Base-by-base conservation (phyloP, 2,888 invertebrate species). In the Anaspis maculata region DNA sequence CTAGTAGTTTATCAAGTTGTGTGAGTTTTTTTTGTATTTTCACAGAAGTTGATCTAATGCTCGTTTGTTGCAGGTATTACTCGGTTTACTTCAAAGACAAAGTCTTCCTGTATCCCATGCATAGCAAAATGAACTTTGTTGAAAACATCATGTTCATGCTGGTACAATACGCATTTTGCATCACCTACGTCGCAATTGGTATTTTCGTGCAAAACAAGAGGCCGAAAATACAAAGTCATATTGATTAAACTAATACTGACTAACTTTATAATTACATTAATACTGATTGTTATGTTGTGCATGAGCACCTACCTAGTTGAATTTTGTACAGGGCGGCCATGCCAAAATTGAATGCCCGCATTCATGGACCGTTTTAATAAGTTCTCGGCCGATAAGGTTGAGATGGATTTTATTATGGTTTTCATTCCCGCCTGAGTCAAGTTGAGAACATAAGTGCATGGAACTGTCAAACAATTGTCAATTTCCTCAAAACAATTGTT, bases 31-130 rank as follows among this genome's bases (percentile, higher is more conserved):
- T 13, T 7, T 22, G 13, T 22, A n/a, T 6, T 15, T 15, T 26
- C 24, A 10, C 10, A 13, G 13, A 16, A 7, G 14, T 25, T 4
- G 12, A 31, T n/a, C n/a, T n/a, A 12, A 7, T 13, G 6, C 24
- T 9, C 6, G 10, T 25, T 15, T 13, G 16, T 35, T 35, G 10
- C 22, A 35, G 35, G 11, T 27, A 25, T 2, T 1, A 30, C 21
- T 16, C 21, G 1, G 10, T 30, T 15, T 27, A 35, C 27, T 31
- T 35, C 1, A 13, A 13, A 2, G 13, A 31, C 23, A 14, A 27
- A 4, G 31, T 35, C 2, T 35, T 30, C 30, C 13, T 35, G 15
- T 35, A 35, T 27, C 35, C 35, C 9, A 15, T 35, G 5, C 27
- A 25, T 23, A 10, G 12, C 22, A 13, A 21, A 6, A n/a, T 22